Conservation (phyloP, 2,797 vertebrate genomes). For the Hylomyscus alleni region DNA sequence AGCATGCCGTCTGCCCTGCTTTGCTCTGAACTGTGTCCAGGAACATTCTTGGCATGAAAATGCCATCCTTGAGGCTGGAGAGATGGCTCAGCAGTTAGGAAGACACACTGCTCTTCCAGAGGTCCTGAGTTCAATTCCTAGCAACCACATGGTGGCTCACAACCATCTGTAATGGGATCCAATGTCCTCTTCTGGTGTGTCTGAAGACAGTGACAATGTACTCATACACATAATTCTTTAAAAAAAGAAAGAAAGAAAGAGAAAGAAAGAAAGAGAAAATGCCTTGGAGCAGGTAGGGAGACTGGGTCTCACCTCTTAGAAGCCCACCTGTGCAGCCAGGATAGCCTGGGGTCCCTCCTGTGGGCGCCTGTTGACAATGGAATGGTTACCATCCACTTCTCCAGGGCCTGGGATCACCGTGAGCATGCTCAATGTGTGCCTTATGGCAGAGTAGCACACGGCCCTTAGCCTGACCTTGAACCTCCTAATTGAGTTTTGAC, state of each 20-base stretch:
- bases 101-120: no score
- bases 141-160: neutral
- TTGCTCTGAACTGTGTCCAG: neutral
- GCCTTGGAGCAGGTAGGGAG: neutral
- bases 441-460: neutral
- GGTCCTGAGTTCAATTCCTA: neutral
- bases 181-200: neutral
- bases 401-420: neutral
- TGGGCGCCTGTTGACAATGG: neutral
- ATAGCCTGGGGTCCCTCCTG: neutral
- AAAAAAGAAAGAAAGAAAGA: no score
- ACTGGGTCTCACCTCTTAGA: neutral
- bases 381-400: neutral
- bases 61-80: neutral
- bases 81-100: neutral
- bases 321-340: neutral
- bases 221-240: neutral
- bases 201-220: neutral
- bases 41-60: neutral
- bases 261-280: neutral
- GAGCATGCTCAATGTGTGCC: no score
- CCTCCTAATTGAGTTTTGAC: neutral
- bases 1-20: neutral
- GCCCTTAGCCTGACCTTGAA: neutral
- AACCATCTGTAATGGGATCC: neutral